Conservation (phyloP, 2,113 vertebrate genomes). For the Oreamnos americanus region DNA sequence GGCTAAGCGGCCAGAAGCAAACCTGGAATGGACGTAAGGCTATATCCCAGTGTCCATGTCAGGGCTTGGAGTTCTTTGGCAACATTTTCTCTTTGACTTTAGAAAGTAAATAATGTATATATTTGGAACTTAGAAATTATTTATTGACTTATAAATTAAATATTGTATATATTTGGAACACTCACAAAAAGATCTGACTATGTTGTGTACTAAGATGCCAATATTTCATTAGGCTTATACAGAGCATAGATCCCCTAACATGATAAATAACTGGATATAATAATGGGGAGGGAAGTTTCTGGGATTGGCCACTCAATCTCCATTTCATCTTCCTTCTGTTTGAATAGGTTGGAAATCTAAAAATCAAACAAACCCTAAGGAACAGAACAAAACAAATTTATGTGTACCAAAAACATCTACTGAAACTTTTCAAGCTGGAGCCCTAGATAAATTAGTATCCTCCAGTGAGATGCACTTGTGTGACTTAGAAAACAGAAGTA, state of each 20-base stretch:
- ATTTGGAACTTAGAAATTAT: background rate
- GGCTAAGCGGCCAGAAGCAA: accelerated
- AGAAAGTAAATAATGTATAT: background rate
- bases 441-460: background rate
- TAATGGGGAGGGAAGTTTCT: background rate
- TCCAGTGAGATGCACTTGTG: background rate
- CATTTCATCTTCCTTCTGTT: background rate
- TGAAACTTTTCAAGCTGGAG: background rate
- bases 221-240: background rate
- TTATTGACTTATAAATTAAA: background rate
- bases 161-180: background rate
- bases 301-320: background rate
- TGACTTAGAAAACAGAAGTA: background rate
- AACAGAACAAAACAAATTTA: background rate
- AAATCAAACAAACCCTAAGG: background rate
- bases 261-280: background rate
- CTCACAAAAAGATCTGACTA: background rate
- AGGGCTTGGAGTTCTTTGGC: background rate
- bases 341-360: background rate
- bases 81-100: background rate
- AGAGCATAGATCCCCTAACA: background rate
- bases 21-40: too few species aligned
- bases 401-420: background rate
- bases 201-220: background rate
- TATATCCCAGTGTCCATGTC: accelerated